Percentiles rank a stretch among this genome's conserved stretches.
Evolutionary conservation across 2,888 invertebrate genomes (phyloP).

Genomic region (Pachycephus smyrnensis): DNA sequence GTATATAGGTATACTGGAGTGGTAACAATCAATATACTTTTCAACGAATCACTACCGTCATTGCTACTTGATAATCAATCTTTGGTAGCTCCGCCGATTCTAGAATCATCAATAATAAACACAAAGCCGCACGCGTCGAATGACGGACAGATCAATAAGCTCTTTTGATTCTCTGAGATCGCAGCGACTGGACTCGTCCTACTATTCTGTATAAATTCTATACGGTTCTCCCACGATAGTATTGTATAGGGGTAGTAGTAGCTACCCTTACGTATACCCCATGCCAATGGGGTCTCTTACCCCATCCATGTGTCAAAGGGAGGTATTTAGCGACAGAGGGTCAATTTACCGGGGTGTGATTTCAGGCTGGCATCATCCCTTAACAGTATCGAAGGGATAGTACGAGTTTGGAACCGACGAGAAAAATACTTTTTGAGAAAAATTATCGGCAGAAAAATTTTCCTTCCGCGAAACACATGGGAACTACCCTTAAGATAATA

Average conservation of each 20-base stretch:
- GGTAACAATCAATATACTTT: no score
- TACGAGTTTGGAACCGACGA: no score
- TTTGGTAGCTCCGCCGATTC: slow-evolving; percentile 8
- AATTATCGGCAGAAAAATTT: no score
- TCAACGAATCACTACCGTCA: no score
- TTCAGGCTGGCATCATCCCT: slow-evolving; percentile 37
- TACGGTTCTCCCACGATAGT: neutral
- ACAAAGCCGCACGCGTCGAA: slow-evolving; percentile 14
- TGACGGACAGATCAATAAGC: slow-evolving; percentile 19
- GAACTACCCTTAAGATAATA: no score
- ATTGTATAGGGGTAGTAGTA: no score
- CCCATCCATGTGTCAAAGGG: slow-evolving; percentile 48
- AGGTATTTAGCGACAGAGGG: slow-evolving; percentile 59
- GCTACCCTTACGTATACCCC: no score
- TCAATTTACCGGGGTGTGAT: slow-evolving; percentile 62
- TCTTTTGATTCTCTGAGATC: neutral
- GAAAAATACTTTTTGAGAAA: no score
- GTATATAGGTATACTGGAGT: no score
- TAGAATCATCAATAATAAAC: slow-evolving; percentile 20
- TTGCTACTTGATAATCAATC: no score
- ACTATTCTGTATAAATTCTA: slow-evolving; percentile 4
- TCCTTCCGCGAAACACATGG: no score
- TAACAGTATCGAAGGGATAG: neutral
- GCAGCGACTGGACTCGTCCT: slow-evolving; percentile 1
- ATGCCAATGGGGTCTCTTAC: neutral